phyloP scores from a whole-genome alignment of 2,797 vertebrate genomes.

The Artibeus lituratus region DNA sequence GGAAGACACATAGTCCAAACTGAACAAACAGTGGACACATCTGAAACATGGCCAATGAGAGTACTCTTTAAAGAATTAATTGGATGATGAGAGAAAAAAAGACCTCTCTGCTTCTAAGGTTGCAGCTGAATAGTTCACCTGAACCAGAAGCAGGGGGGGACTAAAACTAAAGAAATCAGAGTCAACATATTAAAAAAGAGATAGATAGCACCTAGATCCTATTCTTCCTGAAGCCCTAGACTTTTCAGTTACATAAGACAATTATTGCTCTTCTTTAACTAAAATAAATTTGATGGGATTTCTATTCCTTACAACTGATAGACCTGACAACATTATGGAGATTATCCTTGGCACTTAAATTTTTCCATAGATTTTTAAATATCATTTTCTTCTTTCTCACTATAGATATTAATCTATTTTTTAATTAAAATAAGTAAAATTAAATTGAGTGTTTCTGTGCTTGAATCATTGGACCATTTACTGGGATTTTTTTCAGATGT shows the following conservation, averaged over 20 bases:
- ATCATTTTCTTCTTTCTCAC: background rate
- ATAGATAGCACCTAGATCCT: background rate
- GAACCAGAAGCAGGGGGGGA: background rate
- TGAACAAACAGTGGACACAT: background rate
- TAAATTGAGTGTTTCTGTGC: background rate
- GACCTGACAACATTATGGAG: background rate
- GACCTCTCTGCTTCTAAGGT: background rate
- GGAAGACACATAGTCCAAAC: background rate
- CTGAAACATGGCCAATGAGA: background rate
- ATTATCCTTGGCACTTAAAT: background rate
- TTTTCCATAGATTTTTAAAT: background rate
- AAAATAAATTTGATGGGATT: background rate
- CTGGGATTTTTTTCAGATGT: background rate
- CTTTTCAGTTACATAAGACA: background rate
- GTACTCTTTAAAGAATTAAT: background rate
- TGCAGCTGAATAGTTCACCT: background rate
- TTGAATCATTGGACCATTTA: background rate
- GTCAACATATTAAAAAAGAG: background rate
- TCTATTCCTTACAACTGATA: background rate
- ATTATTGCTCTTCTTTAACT: background rate
- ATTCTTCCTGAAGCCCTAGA: background rate
- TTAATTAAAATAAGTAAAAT: background rate
- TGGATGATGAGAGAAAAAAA: background rate
- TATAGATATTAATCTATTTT: background rate
- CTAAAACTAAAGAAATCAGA: background rate